These are phyloP conservation scores for Cervus canadensis DNA, from an alignment of 2,113 vertebrate genomes.

Conservation along the genomic window DNA sequence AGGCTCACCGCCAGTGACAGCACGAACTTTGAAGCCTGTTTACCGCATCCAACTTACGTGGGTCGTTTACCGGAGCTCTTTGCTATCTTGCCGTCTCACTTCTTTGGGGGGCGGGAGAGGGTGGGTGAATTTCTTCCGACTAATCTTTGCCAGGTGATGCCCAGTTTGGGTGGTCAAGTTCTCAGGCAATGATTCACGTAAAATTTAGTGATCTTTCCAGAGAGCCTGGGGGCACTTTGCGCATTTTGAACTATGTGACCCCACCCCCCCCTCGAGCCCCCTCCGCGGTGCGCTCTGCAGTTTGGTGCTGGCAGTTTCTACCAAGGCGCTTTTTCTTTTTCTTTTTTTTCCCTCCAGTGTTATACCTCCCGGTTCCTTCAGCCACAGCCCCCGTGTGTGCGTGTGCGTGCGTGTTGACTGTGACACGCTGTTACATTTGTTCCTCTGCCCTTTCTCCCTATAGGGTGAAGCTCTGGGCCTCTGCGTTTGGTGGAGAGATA, in stretches of 20 bases:
- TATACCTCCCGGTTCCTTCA: conserved; percentile 44
- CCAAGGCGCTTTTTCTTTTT: conserved; percentile 50
- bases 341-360: not conserved
- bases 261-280: conserved; percentile 8
- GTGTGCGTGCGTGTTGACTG: conserved; percentile 66
- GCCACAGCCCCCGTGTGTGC: conserved; percentile 47
- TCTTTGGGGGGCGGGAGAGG: not conserved
- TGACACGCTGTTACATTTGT: conserved; percentile 73
- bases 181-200: not conserved
- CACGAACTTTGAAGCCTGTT: conserved; percentile 64
- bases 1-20: conserved; percentile 38
- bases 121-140: not conserved
- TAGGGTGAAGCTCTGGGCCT: conserved; percentile 99
- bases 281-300: conserved; percentile 55
- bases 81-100: not conserved
- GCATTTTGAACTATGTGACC: conserved; percentile 35
- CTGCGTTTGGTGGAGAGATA: conserved; percentile 98
- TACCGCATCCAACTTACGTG: conserved; percentile 56
- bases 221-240: conserved; percentile 5
- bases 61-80: not conserved
- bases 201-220: not conserved
- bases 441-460: conserved; percentile 45
- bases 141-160: not conserved
- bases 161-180: not conserved
- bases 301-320: conserved; percentile 50